Evolutionary conservation across 2,888 invertebrate genomes (phyloP), one percentile per base, ranked within the genome.

Genomic region (Agonum fuliginosum): DNA sequence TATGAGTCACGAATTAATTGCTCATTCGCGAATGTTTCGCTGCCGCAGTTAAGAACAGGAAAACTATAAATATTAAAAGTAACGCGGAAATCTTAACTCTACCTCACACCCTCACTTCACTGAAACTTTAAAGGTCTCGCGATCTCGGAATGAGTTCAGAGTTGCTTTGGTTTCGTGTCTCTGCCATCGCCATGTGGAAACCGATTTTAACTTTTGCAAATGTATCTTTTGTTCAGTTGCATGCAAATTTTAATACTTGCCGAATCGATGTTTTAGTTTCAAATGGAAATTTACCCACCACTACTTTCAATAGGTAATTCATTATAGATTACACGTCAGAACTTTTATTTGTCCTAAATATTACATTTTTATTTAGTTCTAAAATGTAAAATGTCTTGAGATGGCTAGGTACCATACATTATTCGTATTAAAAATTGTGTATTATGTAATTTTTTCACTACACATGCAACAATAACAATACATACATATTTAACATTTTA

Each of bases 1-100:
- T 79, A 78, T 79, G 79, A 62, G 76, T 72, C 69, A 71, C 70
- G 78, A 78, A 78, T 78, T 79, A 79, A 79, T 79, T 79, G 78
- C 69, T 78, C 78, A 71, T 78, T 78, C 79, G 69, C 76, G 76
- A 67, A 69, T 76, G 67, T 76, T 51, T 67, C 43, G 70, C 48
- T 30, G 54, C 76, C 27, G 76, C 76, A 46, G 37, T 76, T 69
- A 76, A 76, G 67, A 76, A 67, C 76, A 76, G 76, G 76, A 76
- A 76, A 76, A 76, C 76, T 76, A 76, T 76, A 76, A 76, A 76
- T 76, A 76, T 76, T 76, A 76, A 76, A 62, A 74, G 74, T 74
- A 73, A 62, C 74, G 74, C 72, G 58, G 58, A 62, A 62, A 62
- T 62, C 58, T 62, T 62, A 62, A 62, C 58, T 62, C 30, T 27